phyloP scores from a whole-genome alignment of 2,113 vertebrate species.

The Albula glossodonta region DNA sequence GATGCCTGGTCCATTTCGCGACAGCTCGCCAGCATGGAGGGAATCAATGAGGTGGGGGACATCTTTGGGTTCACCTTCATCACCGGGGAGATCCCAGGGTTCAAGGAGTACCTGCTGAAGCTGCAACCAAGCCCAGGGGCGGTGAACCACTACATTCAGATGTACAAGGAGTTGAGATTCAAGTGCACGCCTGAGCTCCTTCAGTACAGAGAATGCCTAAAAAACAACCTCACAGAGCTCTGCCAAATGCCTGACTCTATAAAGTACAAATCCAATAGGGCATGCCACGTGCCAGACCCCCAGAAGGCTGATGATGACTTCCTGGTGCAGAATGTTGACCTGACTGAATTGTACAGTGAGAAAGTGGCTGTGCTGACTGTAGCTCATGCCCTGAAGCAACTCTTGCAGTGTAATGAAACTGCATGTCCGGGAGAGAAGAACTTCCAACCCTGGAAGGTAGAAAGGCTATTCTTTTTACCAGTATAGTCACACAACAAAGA shows the following conservation, averaged over 20 bases:
- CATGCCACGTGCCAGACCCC: conserved; percentile 42
- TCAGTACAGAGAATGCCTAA: conserved; percentile 39
- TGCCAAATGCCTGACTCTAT: conserved; percentile 26
- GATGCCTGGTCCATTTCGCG: conserved; percentile 76
- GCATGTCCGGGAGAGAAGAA: conserved; percentile 49
- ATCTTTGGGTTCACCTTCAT: conserved; percentile 76
- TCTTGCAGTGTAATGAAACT: conserved; percentile 55
- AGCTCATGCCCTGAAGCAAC: conserved; percentile 52
- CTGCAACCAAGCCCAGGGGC: conserved; percentile 45
- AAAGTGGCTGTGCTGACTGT: conserved; percentile 51
- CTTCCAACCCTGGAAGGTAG: conserved; percentile 61
- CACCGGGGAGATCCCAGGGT: conserved; percentile 65
- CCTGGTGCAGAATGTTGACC: conserved; percentile 26
- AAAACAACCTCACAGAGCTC: conserved; percentile 16
- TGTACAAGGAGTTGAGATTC: conserved; percentile 49
- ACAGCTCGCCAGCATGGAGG: conserved; percentile 61
- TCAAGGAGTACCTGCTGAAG: conserved; percentile 66
- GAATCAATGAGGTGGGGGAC: conserved; percentile 65
- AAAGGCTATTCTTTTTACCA: not conserved
- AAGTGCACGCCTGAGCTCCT: conserved; percentile 47
- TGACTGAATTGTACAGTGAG: conserved; percentile 39
- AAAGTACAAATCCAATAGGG: conserved; percentile 28
- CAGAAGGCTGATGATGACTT: conserved; percentile 49
- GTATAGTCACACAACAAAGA: not conserved
- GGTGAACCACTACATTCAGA: conserved; percentile 2